Percentiles rank a stretch among this genome's conserved stretches.
Conservation (phyloP, 1,140 invertebrate genomes). For the Phymorhynchus buccinoides region DNA sequence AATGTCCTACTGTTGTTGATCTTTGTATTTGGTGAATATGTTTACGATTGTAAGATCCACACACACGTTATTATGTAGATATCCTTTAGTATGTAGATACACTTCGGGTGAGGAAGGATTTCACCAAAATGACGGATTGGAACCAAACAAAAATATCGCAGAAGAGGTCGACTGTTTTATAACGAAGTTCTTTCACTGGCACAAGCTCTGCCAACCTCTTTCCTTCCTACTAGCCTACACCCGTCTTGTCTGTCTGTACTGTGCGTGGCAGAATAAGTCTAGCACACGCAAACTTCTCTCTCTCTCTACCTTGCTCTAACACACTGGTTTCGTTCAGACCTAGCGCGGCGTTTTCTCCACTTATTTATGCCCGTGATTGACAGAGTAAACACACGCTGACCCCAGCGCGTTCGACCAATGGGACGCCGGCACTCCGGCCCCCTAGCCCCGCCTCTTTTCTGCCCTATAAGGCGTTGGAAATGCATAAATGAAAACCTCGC, state of each 20-base stretch:
- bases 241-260: neutral
- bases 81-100: neutral
- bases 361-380: constrained; percentile 14
- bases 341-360: neutral
- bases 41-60: no score
- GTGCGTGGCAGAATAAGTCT: neutral
- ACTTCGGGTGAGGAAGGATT: neutral
- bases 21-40: no score
- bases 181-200: neutral
- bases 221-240: no score
- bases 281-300: neutral
- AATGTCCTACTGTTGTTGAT: no score
- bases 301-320: neutral
- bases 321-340: neutral
- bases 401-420: constrained; percentile 20
- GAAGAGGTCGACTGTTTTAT: no score
- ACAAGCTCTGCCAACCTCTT: neutral
- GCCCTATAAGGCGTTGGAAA: constrained; percentile 18
- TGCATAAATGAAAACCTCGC: constrained; percentile 19
- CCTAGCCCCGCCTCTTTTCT: constrained; percentile 1
- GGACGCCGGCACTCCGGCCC: neutral
- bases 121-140: neutral
- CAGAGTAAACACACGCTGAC: neutral
- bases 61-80: neutral
- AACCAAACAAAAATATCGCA: no score